Evolutionary conservation across 1,140 invertebrate genomes (phyloP), one percentile per base, ranked within the genome.

Genomic region (Lanistes nyassanus): DNA sequence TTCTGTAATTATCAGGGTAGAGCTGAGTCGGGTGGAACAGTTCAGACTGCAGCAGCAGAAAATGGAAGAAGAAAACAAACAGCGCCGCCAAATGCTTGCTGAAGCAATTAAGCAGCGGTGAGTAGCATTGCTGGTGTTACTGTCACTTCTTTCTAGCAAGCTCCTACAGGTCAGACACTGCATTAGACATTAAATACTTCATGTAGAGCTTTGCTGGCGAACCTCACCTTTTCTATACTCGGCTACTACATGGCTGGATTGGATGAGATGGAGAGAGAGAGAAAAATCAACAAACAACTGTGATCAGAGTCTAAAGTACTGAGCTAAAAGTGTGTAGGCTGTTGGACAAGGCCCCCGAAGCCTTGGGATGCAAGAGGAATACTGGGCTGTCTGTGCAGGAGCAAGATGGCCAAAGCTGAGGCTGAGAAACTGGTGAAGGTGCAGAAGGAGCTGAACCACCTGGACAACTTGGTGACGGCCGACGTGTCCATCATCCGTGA

Each of bases 11-110:
- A 80, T 4, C 79, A 87, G 86, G 34, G 67, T 79, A 51, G 86
- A 87, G 58, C 66, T 85, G 34, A 75, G 75, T 34, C 85, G 85
- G 36, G 74, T 94, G 29, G 91, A 92, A 77, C 92, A 93, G 76
- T 92, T 94, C 80, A 92, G 94, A 85, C 84, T 92, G 37, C 91
- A 92, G 77, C 93, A 94, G 81, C 94, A 93, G 84, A 84, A 92
- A 71, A 94, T 94, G 81, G 93, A 95, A 83, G 94, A 94, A 86
- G 93, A 94, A 80, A 95, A 94, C 89, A 92, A 92, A 81, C 92
- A 92, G 77, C 92, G 93, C 77, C 94, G 93, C 85, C 92, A 93
- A 83, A 89, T 94, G 83, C 88, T 95, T 4, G 88, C 92, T 23
- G 92, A 93, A 87, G 94, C 93, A 42, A 91, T 95, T 31, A 92